Evolutionary conservation across 2,888 invertebrate species (phyloP).

Genomic region (Agrochola lychnidis): DNA sequence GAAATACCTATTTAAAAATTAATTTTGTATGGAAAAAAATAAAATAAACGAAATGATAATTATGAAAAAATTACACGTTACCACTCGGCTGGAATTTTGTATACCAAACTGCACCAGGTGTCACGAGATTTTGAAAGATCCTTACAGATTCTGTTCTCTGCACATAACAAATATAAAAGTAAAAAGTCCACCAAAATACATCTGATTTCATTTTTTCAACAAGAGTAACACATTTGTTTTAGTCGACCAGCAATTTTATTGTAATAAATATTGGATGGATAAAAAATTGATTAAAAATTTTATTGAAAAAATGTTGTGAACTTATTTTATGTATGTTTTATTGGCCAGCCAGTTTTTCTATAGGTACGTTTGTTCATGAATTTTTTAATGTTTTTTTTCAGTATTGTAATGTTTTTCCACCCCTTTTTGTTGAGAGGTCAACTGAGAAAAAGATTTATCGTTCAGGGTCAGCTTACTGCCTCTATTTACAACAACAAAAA

Average conservation of each 20-base stretch:
- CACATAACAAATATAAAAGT: slow-evolving; percentile 41
- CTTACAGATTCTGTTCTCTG: slow-evolving; percentile 34
- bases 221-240: slow-evolving; percentile 59
- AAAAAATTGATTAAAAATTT: slow-evolving; percentile 67
- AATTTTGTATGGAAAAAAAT: no score
- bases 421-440: not conserved
- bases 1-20: no score
- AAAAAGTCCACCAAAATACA: slow-evolving; percentile 50
- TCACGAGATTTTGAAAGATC: slow-evolving; percentile 52
- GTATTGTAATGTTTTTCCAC: not conserved
- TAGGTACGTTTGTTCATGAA: not conserved
- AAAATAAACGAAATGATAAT: no score
- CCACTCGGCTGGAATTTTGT: slow-evolving; percentile 30
- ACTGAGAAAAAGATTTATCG: slow-evolving; percentile 7
- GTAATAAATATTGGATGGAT: slow-evolving; percentile 68
- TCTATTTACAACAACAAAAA: not conserved
- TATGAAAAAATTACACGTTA: slow-evolving; percentile 8
- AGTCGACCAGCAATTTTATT: slow-evolving; percentile 40
- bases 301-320: slow-evolving; percentile 65
- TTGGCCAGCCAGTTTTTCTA: slow-evolving; percentile 17
- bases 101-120: not conserved
- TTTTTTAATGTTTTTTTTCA: not conserved
- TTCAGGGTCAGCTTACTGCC: not conserved
- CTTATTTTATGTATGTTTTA: slow-evolving; percentile 56
- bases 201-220: slow-evolving; percentile 62